Evolutionary conservation across 2,888 invertebrate genomes (phyloP).

Genomic region (Lasioglossum calceatum): DNA sequence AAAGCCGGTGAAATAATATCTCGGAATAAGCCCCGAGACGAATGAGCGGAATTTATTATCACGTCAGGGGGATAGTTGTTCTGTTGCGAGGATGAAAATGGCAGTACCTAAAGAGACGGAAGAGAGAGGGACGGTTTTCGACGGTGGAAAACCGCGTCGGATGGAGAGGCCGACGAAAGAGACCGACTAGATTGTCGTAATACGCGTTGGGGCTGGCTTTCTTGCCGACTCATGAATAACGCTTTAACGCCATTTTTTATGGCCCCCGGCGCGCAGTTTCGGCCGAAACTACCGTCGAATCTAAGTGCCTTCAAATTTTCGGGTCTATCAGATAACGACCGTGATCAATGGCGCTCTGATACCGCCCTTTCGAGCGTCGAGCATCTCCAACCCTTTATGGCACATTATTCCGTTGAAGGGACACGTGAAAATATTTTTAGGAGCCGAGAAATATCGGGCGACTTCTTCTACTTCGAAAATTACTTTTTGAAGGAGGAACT

Average conservation of each 20-base stretch:
- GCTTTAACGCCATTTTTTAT: conserved; percentile 64
- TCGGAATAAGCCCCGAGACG: conserved; percentile 64
- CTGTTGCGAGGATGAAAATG: conserved; percentile 66
- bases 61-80: conserved; percentile 79
- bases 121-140: not conserved
- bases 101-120: conserved; percentile 22
- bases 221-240: conserved; percentile 69
- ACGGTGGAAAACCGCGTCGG: not conserved
- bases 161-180: conserved; percentile 10
- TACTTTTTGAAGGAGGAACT: too few relatives aligned
- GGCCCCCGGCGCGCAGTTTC: conserved; percentile 34
- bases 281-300: conserved; percentile 49
- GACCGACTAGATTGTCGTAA: conserved; percentile 45
- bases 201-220: conserved; percentile 39
- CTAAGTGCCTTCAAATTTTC: conserved; percentile 28
- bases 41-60: conserved; percentile 79
- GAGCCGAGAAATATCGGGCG: not conserved
- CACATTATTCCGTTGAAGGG: not conserved
- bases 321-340: not conserved
- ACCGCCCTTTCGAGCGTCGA: not conserved
- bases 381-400: not conserved
- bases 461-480: not conserved
- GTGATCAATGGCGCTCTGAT: not conserved
- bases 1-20: conserved; percentile 58
- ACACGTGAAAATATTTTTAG: not conserved